These are phyloP conservation scores for Urechis unicinctus DNA, from an alignment of 2,888 invertebrate species.

Conservation along the genomic window DNA sequence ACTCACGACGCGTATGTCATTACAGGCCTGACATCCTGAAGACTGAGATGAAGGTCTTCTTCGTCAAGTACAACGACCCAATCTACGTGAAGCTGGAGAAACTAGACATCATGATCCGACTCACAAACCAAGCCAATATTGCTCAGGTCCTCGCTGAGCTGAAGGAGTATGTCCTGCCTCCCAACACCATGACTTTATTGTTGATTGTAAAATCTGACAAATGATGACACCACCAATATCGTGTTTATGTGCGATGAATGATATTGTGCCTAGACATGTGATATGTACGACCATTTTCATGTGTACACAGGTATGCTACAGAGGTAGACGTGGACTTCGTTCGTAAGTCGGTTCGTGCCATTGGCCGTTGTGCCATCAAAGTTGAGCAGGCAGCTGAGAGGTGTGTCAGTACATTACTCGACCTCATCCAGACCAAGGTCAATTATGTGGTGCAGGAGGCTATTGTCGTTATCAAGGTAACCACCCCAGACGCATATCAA, in stretches of 20 bases:
- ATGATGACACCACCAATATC: neutral
- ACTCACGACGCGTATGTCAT: neutral
- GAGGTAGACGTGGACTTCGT: conserved; percentile 99
- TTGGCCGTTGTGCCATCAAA: conserved; percentile 97
- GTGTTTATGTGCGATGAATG: too few species aligned
- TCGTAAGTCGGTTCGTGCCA: conserved; percentile 95
- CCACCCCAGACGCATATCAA: too few species aligned
- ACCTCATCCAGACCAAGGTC: conserved; percentile 97
- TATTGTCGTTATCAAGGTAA: conserved; percentile 90
- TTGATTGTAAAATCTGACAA: neutral
- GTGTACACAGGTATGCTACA: conserved; percentile 73
- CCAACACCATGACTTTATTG: neutral
- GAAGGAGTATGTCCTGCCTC: conserved; percentile 65
- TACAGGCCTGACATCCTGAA: conserved; percentile 91
- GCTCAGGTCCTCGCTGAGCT: conserved; percentile 89
- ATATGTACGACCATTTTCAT: too few species aligned
- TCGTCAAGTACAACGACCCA: conserved; percentile 99
- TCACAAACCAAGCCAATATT: conserved; percentile 96
- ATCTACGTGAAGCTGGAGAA: conserved; percentile 99
- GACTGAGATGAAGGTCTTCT: conserved; percentile 99
- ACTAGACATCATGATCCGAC: conserved; percentile 96
- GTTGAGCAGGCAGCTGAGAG: conserved; percentile 96
- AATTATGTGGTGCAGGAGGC: conserved; percentile 99
- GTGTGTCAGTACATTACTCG: conserved; percentile 93
- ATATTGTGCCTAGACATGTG: too few species aligned